Evolutionary conservation across 2,888 invertebrate species (phyloP), one percentile per base, ranked within the genome.

Genomic region (Cantharis rufa): DNA sequence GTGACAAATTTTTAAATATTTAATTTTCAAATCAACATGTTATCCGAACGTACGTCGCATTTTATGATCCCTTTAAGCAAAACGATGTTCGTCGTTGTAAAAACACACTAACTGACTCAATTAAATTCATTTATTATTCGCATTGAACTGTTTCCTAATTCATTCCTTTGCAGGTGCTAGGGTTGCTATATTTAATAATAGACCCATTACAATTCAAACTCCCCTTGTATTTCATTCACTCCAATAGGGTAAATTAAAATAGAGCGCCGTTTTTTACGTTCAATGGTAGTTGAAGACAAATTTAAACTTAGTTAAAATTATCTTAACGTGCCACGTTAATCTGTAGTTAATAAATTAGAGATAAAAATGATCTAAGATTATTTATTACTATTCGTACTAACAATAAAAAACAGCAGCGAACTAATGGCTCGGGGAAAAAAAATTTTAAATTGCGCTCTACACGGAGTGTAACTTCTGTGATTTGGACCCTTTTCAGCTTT

Each of bases 121-220:
- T 78, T 78, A 78, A 62, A 75, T 15, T 72, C 75, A 71, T 75
- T 78, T 72, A 78, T 78, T 78, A 75, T 75, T 75, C 76, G 69
- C 70, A 78, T 78, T 78, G 82, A 81, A 83, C 82, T 82, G 82
- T 82, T 83, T 83, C 82, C 82, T 83, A 83, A 83, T 83, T 81
- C 82, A 79, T 82, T 83, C 82, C 81, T 76, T 76, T 72, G 73
- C 78, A 78, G 78, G 78, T 78, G 76, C 69, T 78, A 71, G 78
- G 78, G 78, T 76, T 76, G 76, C 78, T 74, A 74, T 76, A 76
- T 76, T 78, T 78, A 78, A 78, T 78, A 78, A 78, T 78, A 78
- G 78, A 63, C 76, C 76, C 71, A 78, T 78, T 76, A 78, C 71
- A 76, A 75, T 75, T 64, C 69, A 70, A 76, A 69, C 69, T 74